Conservation (phyloP, 2,888 invertebrate species). For the Nyleta sp. region DNA sequence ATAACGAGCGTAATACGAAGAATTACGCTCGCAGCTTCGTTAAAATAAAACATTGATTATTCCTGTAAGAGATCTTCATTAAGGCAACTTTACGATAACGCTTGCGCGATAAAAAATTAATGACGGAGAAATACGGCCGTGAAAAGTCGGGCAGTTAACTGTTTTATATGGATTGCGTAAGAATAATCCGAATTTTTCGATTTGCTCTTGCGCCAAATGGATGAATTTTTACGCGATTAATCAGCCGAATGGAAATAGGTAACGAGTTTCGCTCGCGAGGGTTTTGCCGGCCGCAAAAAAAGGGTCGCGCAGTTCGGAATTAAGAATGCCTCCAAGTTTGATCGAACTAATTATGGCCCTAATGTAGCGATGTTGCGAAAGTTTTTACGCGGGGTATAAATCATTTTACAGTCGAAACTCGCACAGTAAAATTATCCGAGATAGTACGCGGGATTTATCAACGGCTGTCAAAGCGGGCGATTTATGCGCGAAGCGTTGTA, state of each 20-base stretch:
- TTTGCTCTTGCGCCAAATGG: not conserved
- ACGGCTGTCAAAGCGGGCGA: slow-evolving; percentile 35
- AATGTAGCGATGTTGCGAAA: slow-evolving; percentile 19
- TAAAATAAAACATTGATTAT: slow-evolving; percentile 44
- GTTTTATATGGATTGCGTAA: slow-evolving; percentile 25
- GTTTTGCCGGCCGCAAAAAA: too few relatives aligned
- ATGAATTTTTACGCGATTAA: slow-evolving; percentile 25
- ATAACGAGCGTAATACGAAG: slow-evolving; percentile 40
- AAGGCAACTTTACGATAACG: slow-evolving; percentile 17
- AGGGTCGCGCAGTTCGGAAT: not conserved
- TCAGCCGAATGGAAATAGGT: slow-evolving; percentile 24
- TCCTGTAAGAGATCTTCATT: slow-evolving; percentile 35
- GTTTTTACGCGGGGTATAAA: slow-evolving; percentile 40
- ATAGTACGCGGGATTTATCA: slow-evolving; percentile 33
- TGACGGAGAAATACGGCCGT: slow-evolving; percentile 7
- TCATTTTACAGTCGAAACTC: slow-evolving; percentile 39
- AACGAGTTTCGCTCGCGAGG: too few relatives aligned
- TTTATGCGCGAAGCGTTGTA: slow-evolving; percentile 28
- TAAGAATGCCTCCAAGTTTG: not conserved
- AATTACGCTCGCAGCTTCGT: slow-evolving; percentile 31
- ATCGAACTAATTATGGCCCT: slow-evolving; percentile 22
- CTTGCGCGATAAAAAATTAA: slow-evolving; percentile 29
- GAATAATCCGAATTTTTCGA: slow-evolving; percentile 6
- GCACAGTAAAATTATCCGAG: slow-evolving; percentile 26
- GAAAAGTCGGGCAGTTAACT: slow-evolving; percentile 24